phyloP scores from a whole-genome alignment of 2,113 vertebrate species.

The Elephas maximus region DNA sequence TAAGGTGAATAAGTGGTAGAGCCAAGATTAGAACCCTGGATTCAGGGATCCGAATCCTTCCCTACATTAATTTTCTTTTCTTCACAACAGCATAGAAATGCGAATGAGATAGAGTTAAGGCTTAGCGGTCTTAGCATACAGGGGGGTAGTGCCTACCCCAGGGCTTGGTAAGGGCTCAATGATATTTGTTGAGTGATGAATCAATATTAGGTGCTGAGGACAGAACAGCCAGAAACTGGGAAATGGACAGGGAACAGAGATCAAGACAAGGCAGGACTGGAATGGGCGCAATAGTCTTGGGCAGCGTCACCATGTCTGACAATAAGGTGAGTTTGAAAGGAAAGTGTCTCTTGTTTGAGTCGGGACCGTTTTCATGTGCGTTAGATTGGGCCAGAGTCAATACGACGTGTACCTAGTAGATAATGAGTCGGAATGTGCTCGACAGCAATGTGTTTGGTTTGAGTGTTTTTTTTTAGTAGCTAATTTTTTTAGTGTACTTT shows the following conservation, averaged over 20 bases:
- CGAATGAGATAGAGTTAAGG: background rate
- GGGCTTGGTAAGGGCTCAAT: background rate
- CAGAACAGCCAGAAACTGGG: background rate
- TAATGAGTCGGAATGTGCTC: background rate
- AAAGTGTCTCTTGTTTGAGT: background rate
- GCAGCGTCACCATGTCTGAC: background rate
- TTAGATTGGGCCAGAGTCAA: background rate
- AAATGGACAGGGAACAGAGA: background rate
- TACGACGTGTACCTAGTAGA: background rate
- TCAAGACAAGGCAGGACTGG: no score
- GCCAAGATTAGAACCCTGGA: no score
- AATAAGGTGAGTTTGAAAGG: background rate
- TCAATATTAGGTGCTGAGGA: background rate
- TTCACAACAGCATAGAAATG: background rate
- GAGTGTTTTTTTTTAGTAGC: no score
- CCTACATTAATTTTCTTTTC: background rate
- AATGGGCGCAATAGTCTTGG: no score
- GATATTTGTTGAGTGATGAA: background rate
- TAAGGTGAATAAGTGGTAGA: no score
- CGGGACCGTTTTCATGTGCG: fast-evolving
- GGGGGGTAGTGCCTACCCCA: fast-evolving
- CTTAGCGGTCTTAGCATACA: background rate
- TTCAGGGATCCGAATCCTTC: background rate
- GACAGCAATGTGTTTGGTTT: no score
- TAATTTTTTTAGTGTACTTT: no score